phyloP scores from a whole-genome alignment of 2,797 vertebrate species.

The Chanos chanos region DNA sequence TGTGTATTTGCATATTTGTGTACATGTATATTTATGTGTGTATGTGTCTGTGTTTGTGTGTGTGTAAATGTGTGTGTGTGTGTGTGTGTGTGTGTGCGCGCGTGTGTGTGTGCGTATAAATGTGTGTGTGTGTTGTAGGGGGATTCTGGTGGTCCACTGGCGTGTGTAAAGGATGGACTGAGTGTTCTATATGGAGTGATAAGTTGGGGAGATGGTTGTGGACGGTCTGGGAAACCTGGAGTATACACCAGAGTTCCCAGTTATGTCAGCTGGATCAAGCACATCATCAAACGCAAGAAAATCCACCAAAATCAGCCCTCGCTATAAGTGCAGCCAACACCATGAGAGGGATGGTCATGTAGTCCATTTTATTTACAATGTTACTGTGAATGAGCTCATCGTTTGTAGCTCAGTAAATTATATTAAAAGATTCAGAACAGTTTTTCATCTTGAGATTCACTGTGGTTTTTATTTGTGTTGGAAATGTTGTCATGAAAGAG shows the following conservation, averaged over 20 bases:
- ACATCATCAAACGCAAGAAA: slow-evolving; percentile 57
- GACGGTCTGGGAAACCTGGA: slow-evolving; percentile 78
- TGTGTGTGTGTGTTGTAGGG: slow-evolving; percentile 69
- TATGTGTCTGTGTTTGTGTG: neutral
- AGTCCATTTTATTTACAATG: too few species aligned
- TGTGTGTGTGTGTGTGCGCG: slow-evolving; percentile 33
- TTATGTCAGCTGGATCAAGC: slow-evolving; percentile 86
- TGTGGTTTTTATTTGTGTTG: too few species aligned
- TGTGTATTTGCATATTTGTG: neutral
- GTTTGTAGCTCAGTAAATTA: too few species aligned
- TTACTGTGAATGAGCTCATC: too few species aligned
- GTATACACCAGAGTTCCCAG: slow-evolving; percentile 88
- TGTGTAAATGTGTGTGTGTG: neutral
- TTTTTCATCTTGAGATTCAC: too few species aligned
- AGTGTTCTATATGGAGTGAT: slow-evolving; percentile 88
- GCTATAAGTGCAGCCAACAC: too few species aligned
- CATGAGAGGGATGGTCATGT: too few species aligned
- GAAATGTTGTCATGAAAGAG: too few species aligned
- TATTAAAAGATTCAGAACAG: too few species aligned
- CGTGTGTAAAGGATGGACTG: slow-evolving; percentile 74
- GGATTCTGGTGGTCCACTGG: slow-evolving; percentile 92
- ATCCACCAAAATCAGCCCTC: neutral
- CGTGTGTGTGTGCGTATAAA: slow-evolving; percentile 8
- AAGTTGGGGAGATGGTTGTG: slow-evolving; percentile 94
- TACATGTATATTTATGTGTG: slow-evolving; percentile 17